Evolutionary conservation across 2,113 vertebrate genomes (phyloP).

Genomic region (Peromyscus maniculatus): DNA sequence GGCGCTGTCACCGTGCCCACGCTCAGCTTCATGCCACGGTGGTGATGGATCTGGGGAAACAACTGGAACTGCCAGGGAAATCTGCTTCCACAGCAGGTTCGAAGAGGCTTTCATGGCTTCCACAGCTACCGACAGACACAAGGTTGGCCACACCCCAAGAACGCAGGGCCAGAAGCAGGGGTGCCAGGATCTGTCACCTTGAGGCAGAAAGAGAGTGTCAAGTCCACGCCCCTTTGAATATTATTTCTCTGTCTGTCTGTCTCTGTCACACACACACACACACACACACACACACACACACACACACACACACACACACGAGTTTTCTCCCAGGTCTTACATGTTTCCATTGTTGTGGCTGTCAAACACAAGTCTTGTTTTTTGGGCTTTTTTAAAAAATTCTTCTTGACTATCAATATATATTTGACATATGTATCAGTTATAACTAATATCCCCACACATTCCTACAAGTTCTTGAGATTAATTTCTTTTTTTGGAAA

Average conservation of each 20-base stretch:
- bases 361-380: background rate
- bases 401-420: background rate
- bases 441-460: background rate
- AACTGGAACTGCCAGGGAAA: conserved; percentile 44
- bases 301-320: background rate
- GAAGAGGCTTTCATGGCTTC: background rate
- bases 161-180: background rate
- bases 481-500: background rate
- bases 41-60: background rate
- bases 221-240: background rate
- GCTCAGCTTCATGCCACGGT: background rate
- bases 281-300: background rate
- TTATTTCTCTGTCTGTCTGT: background rate
- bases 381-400: background rate
- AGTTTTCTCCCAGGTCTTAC: background rate
- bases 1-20: background rate
- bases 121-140: background rate
- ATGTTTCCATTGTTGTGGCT: background rate
- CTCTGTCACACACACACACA: no score
- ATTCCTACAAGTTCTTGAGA: conserved; percentile 10
- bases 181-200: conserved; percentile 47
- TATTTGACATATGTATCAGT: background rate
- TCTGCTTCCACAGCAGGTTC: background rate
- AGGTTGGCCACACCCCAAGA: conserved; percentile 48
- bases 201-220: background rate